Conservation (phyloP, 2,113 vertebrate genomes). For the Gavia stellata region DNA sequence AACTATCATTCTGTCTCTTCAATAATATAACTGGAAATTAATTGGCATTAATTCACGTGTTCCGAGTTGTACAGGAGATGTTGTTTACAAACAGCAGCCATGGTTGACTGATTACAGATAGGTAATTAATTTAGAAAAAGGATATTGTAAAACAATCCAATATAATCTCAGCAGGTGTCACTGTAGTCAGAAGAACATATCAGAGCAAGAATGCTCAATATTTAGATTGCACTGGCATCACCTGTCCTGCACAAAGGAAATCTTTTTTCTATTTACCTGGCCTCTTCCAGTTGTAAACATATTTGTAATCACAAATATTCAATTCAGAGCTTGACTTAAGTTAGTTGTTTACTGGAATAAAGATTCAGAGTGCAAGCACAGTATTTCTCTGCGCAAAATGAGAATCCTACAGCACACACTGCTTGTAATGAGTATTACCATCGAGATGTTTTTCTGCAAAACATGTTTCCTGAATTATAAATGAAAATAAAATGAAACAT, state of each 20-base stretch:
- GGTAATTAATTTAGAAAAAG: slow-evolving; percentile 62
- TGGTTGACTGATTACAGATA: slow-evolving; percentile 37
- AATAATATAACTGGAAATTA: slow-evolving; percentile 1
- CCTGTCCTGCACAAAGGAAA: neutral
- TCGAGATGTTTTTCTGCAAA: neutral
- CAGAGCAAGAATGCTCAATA: slow-evolving; percentile 1
- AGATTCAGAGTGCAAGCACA: neutral
- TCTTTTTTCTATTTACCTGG: neutral
- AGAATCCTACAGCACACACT: neutral
- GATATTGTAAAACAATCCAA: slow-evolving; percentile 36
- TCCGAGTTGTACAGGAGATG: slow-evolving; percentile 28
- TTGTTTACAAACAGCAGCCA: slow-evolving; percentile 38
- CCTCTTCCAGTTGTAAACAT: neutral
- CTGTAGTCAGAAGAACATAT: slow-evolving; percentile 33
- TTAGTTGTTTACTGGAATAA: neutral
- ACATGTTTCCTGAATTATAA: slow-evolving; percentile 8
- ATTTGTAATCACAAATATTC: slow-evolving; percentile 5
- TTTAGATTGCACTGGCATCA: neutral
- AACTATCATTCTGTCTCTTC: neutral
- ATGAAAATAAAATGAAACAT: slow-evolving; percentile 55
- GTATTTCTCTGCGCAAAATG: neutral
- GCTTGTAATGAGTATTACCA: neutral
- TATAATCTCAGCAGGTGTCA: slow-evolving; percentile 62
- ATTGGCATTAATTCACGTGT: slow-evolving; percentile 36
- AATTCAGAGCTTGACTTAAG: neutral